Evolutionary conservation across 2,797 vertebrate species (phyloP).

Genomic region (Tenualosa thibaudeaui): DNA sequence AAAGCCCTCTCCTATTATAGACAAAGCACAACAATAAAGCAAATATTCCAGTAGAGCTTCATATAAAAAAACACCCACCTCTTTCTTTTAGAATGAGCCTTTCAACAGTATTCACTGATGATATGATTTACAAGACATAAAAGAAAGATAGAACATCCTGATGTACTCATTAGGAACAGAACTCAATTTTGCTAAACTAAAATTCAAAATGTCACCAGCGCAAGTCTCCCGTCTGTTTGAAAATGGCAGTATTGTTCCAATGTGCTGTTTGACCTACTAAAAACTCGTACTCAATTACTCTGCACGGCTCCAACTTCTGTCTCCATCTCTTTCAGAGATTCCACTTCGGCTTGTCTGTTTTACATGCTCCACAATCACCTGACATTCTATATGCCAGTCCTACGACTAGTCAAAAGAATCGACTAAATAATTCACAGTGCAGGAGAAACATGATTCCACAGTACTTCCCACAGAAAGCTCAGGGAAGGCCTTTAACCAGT

Average conservation of each 20-base stretch:
- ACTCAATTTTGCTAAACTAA: background rate
- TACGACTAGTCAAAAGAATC: slow-evolving; percentile 67
- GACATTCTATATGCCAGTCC: slow-evolving; percentile 57
- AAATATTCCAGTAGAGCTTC: background rate
- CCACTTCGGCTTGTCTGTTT: background rate
- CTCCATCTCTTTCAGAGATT: slow-evolving; percentile 8
- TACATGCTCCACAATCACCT: slow-evolving; percentile 12
- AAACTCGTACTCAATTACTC: background rate
- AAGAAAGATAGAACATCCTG: background rate
- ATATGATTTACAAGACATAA: background rate
- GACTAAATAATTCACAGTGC: slow-evolving; percentile 75
- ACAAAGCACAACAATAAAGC: background rate
- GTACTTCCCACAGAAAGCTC: slow-evolving; percentile 43
- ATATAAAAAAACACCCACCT: background rate
- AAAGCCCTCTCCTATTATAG: background rate
- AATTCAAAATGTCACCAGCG: background rate
- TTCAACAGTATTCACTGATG: background rate
- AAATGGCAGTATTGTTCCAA: background rate
- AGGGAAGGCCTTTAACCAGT: slow-evolving; percentile 7
- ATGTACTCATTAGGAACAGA: background rate
- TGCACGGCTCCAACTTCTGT: background rate
- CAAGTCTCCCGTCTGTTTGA: background rate
- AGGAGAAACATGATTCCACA: slow-evolving; percentile 64
- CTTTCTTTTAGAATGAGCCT: background rate
- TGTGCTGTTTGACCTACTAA: background rate